These are phyloP conservation scores for Cheilosia variabilis DNA, from an alignment of 2,888 invertebrate species.

Conservation along the genomic window DNA sequence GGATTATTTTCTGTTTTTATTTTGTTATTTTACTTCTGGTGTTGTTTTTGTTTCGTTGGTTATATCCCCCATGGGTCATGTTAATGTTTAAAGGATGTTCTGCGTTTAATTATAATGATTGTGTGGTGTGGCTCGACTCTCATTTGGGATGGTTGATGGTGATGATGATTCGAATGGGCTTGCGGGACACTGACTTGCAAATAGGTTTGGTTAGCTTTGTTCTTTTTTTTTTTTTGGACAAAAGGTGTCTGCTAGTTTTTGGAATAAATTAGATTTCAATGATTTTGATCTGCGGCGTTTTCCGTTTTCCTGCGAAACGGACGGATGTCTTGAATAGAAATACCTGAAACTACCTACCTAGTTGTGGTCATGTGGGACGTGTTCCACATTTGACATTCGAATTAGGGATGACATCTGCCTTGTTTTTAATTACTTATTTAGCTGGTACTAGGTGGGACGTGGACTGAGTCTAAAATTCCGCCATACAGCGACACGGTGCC, in stretches of 20 bases:
- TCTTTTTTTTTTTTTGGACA: conserved; percentile 11
- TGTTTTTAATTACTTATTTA: conserved; percentile 20
- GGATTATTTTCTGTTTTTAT: conserved; percentile 7
- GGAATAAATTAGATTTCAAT: conserved; percentile 65
- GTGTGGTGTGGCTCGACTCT: conserved; percentile 59
- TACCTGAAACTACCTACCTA: background rate
- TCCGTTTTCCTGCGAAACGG: conserved; percentile 35
- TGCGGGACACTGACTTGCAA: conserved; percentile 34
- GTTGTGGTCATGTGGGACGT: background rate
- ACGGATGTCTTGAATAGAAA: conserved; percentile 10
- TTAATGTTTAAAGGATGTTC: conserved; percentile 64
- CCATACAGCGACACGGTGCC: no score
- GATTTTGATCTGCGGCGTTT: conserved; percentile 54
- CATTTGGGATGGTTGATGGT: conserved; percentile 59
- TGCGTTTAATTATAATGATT: conserved; percentile 72
- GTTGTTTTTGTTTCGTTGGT: conserved; percentile 3
- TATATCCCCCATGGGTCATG: conserved; percentile 31
- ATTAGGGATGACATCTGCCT: conserved; percentile 29
- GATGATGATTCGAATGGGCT: conserved; percentile 61
- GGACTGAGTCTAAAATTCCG: no score
- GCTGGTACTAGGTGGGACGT: background rate
- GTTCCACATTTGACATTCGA: background rate
- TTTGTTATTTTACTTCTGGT: background rate
- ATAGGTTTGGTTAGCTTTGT: conserved; percentile 3
- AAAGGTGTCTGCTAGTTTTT: conserved; percentile 60